A percentile compares a stretch with the other conserved stretches of the same genome.
These are phyloP conservation scores for Scolopax rusticola DNA, from an alignment of 2,797 vertebrate species.

Conservation along the genomic window DNA sequence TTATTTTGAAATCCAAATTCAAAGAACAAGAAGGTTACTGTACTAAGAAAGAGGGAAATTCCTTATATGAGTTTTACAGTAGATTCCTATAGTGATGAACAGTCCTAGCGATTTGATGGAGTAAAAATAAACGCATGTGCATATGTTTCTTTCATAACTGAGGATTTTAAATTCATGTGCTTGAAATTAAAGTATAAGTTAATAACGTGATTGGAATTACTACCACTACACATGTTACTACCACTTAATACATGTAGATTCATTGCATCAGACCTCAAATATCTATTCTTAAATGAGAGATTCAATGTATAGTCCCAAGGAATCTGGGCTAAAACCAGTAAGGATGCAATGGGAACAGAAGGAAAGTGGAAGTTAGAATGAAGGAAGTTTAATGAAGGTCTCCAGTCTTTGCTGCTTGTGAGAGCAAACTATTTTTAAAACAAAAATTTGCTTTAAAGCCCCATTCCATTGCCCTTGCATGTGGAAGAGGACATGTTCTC, in stretches of 20 bases:
- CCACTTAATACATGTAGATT: background rate
- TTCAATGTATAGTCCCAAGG: background rate
- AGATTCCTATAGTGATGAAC: conserved; percentile 20
- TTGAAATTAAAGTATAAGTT: background rate
- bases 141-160: background rate
- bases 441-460: background rate
- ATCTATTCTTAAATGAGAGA: background rate
- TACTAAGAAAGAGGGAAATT: background rate
- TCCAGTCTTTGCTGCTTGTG: background rate
- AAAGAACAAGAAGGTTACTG: background rate
- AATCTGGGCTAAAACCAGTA: background rate
- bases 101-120: background rate
- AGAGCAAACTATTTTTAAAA: background rate
- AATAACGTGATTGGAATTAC: background rate
- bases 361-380: background rate
- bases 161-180: background rate
- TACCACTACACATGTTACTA: background rate
- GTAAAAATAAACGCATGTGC: background rate
- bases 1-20: conserved; percentile 36
- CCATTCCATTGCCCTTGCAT: background rate
- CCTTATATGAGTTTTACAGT: background rate
- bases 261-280: background rate
- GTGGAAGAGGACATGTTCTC: background rate
- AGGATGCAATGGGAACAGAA: background rate
- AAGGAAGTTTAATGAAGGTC: background rate